Evolutionary conservation across 2,113 vertebrate genomes (phyloP), one percentile per base, ranked within the genome.

Genomic region (Sinocyclocheilus rhinocerous): DNA sequence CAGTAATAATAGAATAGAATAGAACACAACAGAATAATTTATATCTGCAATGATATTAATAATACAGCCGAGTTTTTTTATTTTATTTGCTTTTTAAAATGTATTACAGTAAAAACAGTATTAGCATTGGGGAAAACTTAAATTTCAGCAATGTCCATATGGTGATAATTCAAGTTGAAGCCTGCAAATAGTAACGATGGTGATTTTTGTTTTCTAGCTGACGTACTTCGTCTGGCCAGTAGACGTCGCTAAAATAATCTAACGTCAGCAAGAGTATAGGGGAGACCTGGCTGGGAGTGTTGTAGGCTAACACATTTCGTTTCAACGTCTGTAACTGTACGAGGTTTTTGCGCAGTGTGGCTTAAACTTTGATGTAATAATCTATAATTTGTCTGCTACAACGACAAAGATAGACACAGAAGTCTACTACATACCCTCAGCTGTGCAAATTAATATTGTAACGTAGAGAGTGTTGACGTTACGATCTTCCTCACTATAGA

Each of bases 211-310:
- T 50, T 70, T 61, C 20, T 82, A 26, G 6, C 12, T 61, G 26
- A 33, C 18, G 18, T 72, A n/a, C 26, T 55, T 73, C 7, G 11
- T 42, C 39, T 73, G 50, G 11, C 69, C 82, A 26, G 82, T 57
- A 84, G 67, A 39, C 33, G 69, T 24, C 69, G 82, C 82, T 20
- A 39, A 73, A 24, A 75, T 33, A 15, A 76, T 26, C 2, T 48
- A n/a, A 24, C 42, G 70, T 48, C 48, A 76, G 15, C 12, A 52
- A 2, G 45, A 50, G 75, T 4, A 33, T 0, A 29, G 75, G 24
- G 48, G 48, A 75, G 22, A 75, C 42, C 24, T 4, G 4, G 24
- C 24, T 4, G 24, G 4, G 24, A 77, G 3, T 52, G 45, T 77
- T 55, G 15, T 33, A 33, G 29, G 29, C 29, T 33, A 26, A 55